Evolutionary conservation across 2,888 invertebrate species (phyloP), one percentile per base, ranked within the genome.

Genomic region (Drosophila seclusa): DNA sequence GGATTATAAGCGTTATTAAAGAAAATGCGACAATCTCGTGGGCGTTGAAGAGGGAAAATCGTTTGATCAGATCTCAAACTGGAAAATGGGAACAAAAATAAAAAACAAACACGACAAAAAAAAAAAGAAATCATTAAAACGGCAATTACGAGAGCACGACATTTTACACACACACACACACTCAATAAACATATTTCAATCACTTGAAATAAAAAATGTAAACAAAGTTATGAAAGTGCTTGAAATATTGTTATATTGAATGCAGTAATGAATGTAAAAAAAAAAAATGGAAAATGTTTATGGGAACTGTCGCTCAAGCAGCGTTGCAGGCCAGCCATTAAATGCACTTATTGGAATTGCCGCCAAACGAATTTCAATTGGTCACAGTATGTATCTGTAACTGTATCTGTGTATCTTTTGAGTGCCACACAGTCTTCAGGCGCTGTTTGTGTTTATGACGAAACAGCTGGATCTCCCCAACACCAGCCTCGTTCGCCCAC

Each of bases 361-460:
- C 62, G 73, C 70, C 72, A 72, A 80, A 80, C 63, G 61, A 71
- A 72, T 80, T 78, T 68, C 69, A 80, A 80, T 80, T 80, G 70
- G 73, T 57, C 58, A 50, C 76, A 73, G 68, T 27, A 53, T 60
- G 31, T 50, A 45, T 55, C 27, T 68, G 66, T 62, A 62, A 68
- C 54, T 18, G 45, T 16, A 45, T 24, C 45, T 45, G 45, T 68
- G 64, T 63, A 57, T 70, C 55, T 52, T 53, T 66, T 53, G n/a
- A 61, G 55, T 64, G 62, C 50, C 55, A 49, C 36, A 40, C 42
- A 67, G 5, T 31, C 54, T 8, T 64, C 24, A 18, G 31, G 6
- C 3, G 72, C 31, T 40, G 40, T 21, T 55, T 29, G n/a, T 31
- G 73, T 76, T 78, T 80, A 76, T 74, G 73, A 66, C 66, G 73